These are phyloP conservation scores for Andinoacara biseriatus DNA, from an alignment of 2,113 vertebrate species.

Conservation along the genomic window DNA sequence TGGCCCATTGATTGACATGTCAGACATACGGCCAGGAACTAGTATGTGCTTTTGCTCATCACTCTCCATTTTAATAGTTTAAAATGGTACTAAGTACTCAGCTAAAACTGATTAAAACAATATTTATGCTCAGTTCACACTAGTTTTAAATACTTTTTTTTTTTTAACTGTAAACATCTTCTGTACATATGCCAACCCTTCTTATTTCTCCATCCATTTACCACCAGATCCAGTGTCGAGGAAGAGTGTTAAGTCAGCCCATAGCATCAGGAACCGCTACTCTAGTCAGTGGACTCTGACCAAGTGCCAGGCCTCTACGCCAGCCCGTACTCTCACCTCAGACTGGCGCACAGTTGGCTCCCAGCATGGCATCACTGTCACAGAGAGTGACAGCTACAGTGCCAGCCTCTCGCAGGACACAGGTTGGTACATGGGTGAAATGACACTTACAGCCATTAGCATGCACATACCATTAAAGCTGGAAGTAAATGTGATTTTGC, in stretches of 20 bases:
- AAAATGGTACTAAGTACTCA: no score
- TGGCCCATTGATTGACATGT: slow-evolving; percentile 98
- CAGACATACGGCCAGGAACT: slow-evolving; percentile 96
- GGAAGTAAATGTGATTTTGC: not conserved
- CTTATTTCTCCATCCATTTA: not conserved
- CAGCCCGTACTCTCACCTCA: slow-evolving; percentile 93
- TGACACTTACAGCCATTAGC: slow-evolving; percentile 36
- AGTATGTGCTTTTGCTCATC: slow-evolving; percentile 81
- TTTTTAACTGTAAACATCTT: not conserved
- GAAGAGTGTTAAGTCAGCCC: slow-evolving; percentile 95
- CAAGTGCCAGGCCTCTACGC: slow-evolving; percentile 96
- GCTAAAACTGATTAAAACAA: not conserved
- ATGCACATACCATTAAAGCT: slow-evolving; percentile 12
- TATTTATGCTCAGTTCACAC: not conserved
- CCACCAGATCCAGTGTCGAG: slow-evolving; percentile 91
- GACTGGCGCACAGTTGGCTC: slow-evolving; percentile 97
- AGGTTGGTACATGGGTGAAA: slow-evolving; percentile 75
- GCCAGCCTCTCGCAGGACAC: slow-evolving; percentile 99
- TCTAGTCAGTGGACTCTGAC: slow-evolving; percentile 99
- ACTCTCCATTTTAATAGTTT: not conserved
- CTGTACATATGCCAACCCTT: not conserved
- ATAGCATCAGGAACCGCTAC: slow-evolving; percentile 96
- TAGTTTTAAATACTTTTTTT: not conserved
- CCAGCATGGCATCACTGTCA: slow-evolving; percentile 97
- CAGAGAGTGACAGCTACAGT: slow-evolving; percentile 98